Evolutionary conservation across 2,113 vertebrate genomes (phyloP).

Genomic region (Paraplagusia blochii): DNA sequence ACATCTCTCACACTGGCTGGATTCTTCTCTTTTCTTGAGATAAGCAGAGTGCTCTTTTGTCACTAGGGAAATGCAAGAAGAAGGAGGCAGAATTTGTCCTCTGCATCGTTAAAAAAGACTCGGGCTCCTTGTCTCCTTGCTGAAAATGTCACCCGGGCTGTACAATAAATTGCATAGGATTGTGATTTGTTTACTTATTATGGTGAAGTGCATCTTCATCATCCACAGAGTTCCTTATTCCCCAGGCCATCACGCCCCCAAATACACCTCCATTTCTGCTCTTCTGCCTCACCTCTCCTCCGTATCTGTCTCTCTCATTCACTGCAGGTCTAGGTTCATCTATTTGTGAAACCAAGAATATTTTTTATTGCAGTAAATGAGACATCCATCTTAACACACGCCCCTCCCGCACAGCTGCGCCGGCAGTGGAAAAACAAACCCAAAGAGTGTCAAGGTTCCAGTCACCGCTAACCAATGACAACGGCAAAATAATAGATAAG

Average conservation of each 20-base stretch:
- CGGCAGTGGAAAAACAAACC: too few relatives aligned
- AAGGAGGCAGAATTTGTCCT: constrained; percentile 64
- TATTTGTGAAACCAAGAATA: too few relatives aligned
- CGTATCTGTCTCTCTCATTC: constrained; percentile 1
- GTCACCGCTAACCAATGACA: too few relatives aligned
- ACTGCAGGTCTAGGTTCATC: not conserved
- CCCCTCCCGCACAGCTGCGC: too few relatives aligned
- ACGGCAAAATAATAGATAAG: too few relatives aligned
- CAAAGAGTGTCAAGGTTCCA: too few relatives aligned
- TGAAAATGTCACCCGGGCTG: constrained; percentile 70
- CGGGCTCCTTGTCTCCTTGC: constrained; percentile 47
- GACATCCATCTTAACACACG: too few relatives aligned
- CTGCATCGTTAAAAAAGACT: constrained; percentile 11
- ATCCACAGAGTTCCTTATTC: constrained; percentile 63
- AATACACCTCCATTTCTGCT: constrained; percentile 26
- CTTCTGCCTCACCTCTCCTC: constrained; percentile 15
- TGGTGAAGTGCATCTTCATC: constrained; percentile 65
- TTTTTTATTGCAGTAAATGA: too few relatives aligned
- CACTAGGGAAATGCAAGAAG: constrained; percentile 52
- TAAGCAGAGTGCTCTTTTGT: constrained; percentile 66
- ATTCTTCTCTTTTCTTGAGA: constrained; percentile 52
- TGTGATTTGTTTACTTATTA: constrained; percentile 78
- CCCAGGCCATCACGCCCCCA: constrained; percentile 22
- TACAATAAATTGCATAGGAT: constrained; percentile 74
- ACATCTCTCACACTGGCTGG: constrained; percentile 46